phyloP scores from a whole-genome alignment of 2,888 invertebrate genomes.

The Celastrina argiolus region DNA sequence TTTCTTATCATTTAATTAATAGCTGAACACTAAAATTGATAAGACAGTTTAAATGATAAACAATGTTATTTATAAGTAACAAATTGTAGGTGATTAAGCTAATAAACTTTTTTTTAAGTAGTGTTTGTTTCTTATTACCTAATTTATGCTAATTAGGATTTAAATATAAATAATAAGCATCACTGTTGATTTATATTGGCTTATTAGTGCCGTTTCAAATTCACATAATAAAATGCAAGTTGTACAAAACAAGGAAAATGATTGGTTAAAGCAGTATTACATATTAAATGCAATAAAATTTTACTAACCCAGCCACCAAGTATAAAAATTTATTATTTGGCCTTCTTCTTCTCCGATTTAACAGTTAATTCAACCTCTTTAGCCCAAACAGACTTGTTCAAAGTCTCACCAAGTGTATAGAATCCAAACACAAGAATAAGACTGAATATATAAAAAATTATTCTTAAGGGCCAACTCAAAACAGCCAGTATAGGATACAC shows the following conservation, averaged over 20 bases:
- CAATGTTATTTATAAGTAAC: slow-evolving; percentile 1
- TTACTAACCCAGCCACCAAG: not conserved
- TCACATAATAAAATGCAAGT: not conserved
- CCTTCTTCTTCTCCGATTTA: slow-evolving; percentile 70
- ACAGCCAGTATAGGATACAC: slow-evolving; percentile 94
- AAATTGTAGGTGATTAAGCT: slow-evolving; percentile 6
- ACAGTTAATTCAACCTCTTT: slow-evolving; percentile 77
- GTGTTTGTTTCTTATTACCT: slow-evolving; percentile 12
- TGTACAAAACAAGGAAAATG: not conserved
- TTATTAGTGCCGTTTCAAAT: slow-evolving; percentile 8
- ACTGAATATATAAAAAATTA: slow-evolving; percentile 84
- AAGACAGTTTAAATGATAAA: slow-evolving; percentile 10
- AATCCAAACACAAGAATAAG: slow-evolving; percentile 79
- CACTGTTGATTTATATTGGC: not conserved
- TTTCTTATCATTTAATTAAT: not conserved
- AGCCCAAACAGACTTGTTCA: slow-evolving; percentile 86
- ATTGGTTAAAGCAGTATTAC: not conserved
- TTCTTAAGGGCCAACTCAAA: slow-evolving; percentile 83
- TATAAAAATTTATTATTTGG: slow-evolving; percentile 48
- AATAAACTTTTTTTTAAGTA: slow-evolving; percentile 19
- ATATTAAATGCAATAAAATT: not conserved
- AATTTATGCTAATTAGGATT: not conserved
- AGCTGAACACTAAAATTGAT: not conserved
- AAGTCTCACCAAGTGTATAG: slow-evolving; percentile 84
- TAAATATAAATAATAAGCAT: not conserved